Conservation (phyloP, 2,113 vertebrate genomes). For the Haplotaxodon microlepis region DNA sequence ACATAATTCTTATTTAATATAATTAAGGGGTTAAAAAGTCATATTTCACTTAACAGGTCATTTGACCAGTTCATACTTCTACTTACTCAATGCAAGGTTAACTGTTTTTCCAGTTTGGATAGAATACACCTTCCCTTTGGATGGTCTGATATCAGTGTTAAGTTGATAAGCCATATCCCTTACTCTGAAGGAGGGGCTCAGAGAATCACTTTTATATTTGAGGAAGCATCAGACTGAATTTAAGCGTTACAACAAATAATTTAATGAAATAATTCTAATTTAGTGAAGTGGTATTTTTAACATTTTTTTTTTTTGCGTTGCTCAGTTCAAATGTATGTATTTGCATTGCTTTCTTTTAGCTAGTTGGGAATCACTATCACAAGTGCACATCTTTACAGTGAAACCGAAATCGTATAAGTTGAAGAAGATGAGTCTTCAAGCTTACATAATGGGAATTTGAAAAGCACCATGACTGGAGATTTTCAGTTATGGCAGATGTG, state of each 20-base stretch:
- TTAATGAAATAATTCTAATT: not conserved
- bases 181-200: not conserved
- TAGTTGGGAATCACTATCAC: not conserved
- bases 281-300: not conserved
- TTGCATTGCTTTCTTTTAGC: not conserved
- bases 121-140: not conserved
- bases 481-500: not conserved
- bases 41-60: not conserved
- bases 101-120: not conserved
- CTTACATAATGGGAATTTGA: not conserved
- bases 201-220: not conserved
- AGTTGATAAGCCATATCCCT: not conserved
- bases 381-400: not conserved
- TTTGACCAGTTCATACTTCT: not conserved
- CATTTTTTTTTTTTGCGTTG: accelerated
- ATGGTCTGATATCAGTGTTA: not conserved
- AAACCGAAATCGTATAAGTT: not conserved
- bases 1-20: not conserved
- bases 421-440: not conserved
- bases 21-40: not conserved
- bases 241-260: not conserved
- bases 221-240: not conserved
- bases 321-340: not conserved
- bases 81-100: not conserved
- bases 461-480: not conserved